Evolutionary conservation across 2,113 vertebrate species (phyloP), one percentile per base, ranked within the genome.

Genomic region (Nothobranchius furzeri): DNA sequence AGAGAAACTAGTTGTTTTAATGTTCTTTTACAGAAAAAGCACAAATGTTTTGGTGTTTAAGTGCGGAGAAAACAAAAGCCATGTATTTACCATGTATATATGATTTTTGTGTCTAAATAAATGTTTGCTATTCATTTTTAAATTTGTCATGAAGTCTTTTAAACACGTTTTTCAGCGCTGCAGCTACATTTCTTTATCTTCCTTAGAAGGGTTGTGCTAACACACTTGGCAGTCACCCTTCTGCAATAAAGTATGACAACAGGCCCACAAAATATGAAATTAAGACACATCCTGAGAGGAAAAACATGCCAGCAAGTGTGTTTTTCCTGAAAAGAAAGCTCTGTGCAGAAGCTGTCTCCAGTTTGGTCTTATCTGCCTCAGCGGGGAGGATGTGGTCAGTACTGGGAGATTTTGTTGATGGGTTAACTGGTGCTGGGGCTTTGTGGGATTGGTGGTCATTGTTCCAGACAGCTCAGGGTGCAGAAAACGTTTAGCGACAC

Each of bases 361-460:
- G 78, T 72, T 58, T 30, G 69, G 63, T 72, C 90, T 93, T 93
- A 93, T 93, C 92, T 91, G 47, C 17, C 68, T 43, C 80, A 87
- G 90, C 60, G 85, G 82, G 81, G 86, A 93, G 92, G 92, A 93
- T 93, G 92, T 93, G 92, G 91, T 93, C 90, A 90, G 81, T 64
- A 76, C 83, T 82, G 82, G 82, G 76, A 69, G 73, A 68, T 64
- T 79, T 82, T 81, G 76, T 87, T 86, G 72, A 77, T 79, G 73
- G 69, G 74, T 70, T 80, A 70, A 79, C 82, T 85, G 79, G 75
- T 74, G 81, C 37, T 12, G 73, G 73, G 64, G 84, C 43, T 82
- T 79, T 89, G 85, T 71, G 85, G 85, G 79, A 75, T 76, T 84
- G 64, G 68, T 70, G 83, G 78, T 81, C 87, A 90, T 90, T 91